These are phyloP conservation scores for Agrochola lychnidis DNA, from an alignment of 2,888 invertebrate genomes.

Conservation along the genomic window DNA sequence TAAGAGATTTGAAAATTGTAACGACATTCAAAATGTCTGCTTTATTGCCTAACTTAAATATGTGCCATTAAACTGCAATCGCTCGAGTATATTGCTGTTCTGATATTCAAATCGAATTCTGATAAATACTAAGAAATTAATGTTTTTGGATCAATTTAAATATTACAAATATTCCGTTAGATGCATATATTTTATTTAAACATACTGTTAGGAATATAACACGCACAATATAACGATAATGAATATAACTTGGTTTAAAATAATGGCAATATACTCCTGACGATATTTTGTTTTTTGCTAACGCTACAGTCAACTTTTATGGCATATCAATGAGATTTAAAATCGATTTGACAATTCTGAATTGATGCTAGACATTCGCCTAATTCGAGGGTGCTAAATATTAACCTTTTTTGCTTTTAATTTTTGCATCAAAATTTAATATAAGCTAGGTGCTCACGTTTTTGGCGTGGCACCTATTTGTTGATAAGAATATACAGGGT, in stretches of 20 bases:
- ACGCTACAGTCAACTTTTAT: conserved; percentile 28
- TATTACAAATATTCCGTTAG: background rate
- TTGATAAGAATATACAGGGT: conserved; percentile 47
- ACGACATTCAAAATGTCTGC: conserved; percentile 52
- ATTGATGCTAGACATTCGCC: conserved; percentile 38
- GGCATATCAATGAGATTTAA: conserved; percentile 30
- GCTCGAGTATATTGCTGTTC: conserved; percentile 48
- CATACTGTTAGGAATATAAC: conserved; percentile 12
- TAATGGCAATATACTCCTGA: conserved; percentile 41
- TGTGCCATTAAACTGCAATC: conserved; percentile 40
- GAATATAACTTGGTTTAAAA: background rate
- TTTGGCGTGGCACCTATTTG: conserved; percentile 44
- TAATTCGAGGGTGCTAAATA: conserved; percentile 48
- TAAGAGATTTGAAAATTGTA: conserved; percentile 14
- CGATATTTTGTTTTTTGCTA: conserved; percentile 16
- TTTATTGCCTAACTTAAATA: conserved; percentile 39
- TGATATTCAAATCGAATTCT: background rate
- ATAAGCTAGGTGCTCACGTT: conserved; percentile 48
- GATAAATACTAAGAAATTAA: background rate
- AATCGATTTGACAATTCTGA: conserved; percentile 41
- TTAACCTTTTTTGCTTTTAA: conserved; percentile 27
- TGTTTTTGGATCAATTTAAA: background rate
- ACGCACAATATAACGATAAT: conserved; percentile 32
- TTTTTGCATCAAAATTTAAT: conserved; percentile 50
- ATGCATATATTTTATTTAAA: conserved; percentile 15